Evolutionary conservation across 37 sponge, comb jelly and placozoan genomes (phyloP).

Genomic region (Diacarnus erythraeanus): DNA sequence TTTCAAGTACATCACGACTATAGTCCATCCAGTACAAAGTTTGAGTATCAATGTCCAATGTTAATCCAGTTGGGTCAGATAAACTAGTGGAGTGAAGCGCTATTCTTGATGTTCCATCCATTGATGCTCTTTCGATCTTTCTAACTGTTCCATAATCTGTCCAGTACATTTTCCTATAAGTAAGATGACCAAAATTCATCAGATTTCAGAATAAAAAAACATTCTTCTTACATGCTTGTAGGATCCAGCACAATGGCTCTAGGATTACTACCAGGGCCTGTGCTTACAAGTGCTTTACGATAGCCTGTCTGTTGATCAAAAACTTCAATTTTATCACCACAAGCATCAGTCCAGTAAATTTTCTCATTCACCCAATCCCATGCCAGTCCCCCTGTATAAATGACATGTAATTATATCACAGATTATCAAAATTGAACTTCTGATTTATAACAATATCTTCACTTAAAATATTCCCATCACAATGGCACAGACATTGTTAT

Average conservation of each 20-base stretch:
- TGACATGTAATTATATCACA: no score
- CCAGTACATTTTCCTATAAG: slow-evolving; percentile 63
- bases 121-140: slow-evolving; percentile 59
- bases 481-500: no score
- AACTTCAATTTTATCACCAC: slow-evolving; percentile 9
- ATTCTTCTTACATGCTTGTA: slow-evolving; percentile 1
- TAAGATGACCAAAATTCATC: not conserved
- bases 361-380: slow-evolving; percentile 36
- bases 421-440: no score
- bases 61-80: slow-evolving; percentile 20
- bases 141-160: slow-evolving; percentile 44
- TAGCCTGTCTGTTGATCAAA: slow-evolving; percentile 9
- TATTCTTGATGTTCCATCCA: slow-evolving; percentile 56
- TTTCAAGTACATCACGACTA: not conserved
- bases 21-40: slow-evolving; percentile 36
- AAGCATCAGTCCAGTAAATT: slow-evolving; percentile 25
- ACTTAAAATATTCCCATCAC: no score
- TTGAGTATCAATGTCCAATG: slow-evolving; percentile 26
- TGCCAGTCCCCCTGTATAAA: slow-evolving; percentile 13
- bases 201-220: not conserved
- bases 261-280: slow-evolving; percentile 7
- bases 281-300: not conserved
- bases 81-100: slow-evolving; percentile 30
- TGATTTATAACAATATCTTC: no score
- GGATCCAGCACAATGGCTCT: slow-evolving; percentile 20